phyloP scores from a whole-genome alignment of 2,113 vertebrate genomes.

The Echinops telfairi region DNA sequence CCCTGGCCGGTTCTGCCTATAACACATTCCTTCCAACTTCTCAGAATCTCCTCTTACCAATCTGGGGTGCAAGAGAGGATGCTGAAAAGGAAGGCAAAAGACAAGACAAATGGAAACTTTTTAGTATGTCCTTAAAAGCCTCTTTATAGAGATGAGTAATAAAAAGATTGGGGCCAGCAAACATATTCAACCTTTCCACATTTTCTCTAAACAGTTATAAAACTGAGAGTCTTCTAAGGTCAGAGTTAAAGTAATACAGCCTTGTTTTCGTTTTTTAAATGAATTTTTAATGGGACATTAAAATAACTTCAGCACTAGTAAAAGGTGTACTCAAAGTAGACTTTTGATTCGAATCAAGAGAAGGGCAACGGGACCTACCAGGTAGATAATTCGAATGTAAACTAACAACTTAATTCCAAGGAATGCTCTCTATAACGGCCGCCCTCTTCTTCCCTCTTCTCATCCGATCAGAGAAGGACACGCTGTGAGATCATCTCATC shows the following conservation, averaged over 20 bases:
- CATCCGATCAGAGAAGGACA: not conserved
- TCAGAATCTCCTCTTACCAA: conserved; percentile 44
- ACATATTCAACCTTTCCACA: conserved; percentile 83
- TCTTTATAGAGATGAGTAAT: conserved; percentile 85
- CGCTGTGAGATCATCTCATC: not conserved
- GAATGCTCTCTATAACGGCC: not conserved
- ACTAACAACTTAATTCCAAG: not conserved
- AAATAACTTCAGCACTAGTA: conserved; percentile 55
- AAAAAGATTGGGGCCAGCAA: conserved; percentile 77
- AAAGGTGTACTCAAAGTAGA: conserved; percentile 24
- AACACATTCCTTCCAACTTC: not conserved
- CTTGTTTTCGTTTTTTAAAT: conserved; percentile 77
- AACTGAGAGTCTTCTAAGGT: conserved; percentile 81
- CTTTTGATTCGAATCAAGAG: conserved; percentile 22
- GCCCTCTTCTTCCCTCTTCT: not conserved
- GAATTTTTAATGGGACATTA: conserved; percentile 69
- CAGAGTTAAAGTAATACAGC: conserved; percentile 79
- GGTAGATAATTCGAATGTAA: not conserved
- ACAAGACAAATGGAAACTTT: conserved; percentile 81
- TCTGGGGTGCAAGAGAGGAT: conserved; percentile 43
- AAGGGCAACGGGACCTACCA: not conserved
- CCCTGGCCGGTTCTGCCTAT: not conserved
- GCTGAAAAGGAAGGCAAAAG: conserved; percentile 72
- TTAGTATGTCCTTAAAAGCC: conserved; percentile 81
- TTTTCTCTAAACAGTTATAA: conserved; percentile 82